Conservation (phyloP, 2,113 vertebrate species). For the Melospiza melodia region DNA sequence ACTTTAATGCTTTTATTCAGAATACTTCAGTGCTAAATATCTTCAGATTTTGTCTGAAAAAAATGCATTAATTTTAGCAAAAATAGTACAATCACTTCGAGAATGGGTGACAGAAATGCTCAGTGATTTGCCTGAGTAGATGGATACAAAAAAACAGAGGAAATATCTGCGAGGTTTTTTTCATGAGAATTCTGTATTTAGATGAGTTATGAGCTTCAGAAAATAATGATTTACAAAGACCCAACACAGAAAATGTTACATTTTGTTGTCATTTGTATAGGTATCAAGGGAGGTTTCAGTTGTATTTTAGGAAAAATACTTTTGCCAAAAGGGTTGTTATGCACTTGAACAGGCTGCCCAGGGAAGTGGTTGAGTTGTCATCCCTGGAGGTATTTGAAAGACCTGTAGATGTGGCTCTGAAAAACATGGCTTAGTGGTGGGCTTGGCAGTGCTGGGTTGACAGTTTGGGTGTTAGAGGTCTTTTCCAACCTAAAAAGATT, state of each 20-base stretch:
- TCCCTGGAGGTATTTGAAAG: neutral
- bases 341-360: neutral
- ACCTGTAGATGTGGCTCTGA: neutral
- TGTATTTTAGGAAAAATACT: neutral
- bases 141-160: neutral
- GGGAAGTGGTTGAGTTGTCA: rapidly evolving
- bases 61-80: neutral
- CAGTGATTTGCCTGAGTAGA: neutral
- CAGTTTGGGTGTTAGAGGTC: neutral
- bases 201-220: neutral
- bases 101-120: neutral
- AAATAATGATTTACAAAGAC: neutral
- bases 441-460: neutral
- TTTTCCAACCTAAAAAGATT: neutral
- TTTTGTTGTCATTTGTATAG: neutral
- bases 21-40: neutral
- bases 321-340: neutral
- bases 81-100: neutral
- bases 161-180: neutral
- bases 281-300: neutral
- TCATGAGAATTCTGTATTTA: neutral
- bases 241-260: neutral
- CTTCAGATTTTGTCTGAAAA: neutral
- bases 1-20: neutral
- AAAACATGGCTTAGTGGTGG: neutral